These are phyloP conservation scores for Chrysotoxum bicinctum DNA, from an alignment of 2,888 invertebrate species.

Conservation along the genomic window DNA sequence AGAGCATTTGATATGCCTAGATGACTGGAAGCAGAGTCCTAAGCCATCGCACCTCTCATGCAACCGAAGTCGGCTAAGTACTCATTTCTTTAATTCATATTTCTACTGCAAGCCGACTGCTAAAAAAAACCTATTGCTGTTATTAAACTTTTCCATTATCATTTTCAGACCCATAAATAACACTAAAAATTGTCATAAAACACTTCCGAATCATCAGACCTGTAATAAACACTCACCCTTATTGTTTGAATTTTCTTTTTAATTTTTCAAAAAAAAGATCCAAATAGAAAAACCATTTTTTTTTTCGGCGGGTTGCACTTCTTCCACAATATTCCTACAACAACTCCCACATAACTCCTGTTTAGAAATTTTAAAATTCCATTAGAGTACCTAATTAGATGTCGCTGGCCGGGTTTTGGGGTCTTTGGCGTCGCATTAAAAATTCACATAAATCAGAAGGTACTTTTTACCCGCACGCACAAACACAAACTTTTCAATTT, in stretches of 20 bases:
- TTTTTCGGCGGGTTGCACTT: conserved; percentile 11
- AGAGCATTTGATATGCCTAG: too few species aligned
- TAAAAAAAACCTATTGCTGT: neutral
- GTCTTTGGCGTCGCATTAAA: conserved; percentile 73
- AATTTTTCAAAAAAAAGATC: neutral
- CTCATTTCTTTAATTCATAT: neutral
- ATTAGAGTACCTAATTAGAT: conserved; percentile 72
- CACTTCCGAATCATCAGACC: conserved; percentile 61
- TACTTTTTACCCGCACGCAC: conserved; percentile 10
- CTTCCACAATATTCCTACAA: neutral
- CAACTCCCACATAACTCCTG: conserved; percentile 16
- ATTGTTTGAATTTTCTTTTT: neutral
- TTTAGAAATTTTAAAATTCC: conserved; percentile 65
- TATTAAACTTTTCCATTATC: conserved; percentile 59
- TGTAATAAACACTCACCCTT: conserved; percentile 52
- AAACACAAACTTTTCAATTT: conserved; percentile 25
- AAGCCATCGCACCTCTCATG: too few species aligned
- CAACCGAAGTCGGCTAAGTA: too few species aligned
- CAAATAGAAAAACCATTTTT: neutral
- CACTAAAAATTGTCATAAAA: conserved; percentile 69
- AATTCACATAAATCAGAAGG: conserved; percentile 72
- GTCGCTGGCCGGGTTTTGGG: conserved; percentile 50
- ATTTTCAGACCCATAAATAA: conserved; percentile 54
- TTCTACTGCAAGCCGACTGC: neutral
- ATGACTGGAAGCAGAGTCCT: too few species aligned